Percentiles rank a stretch among this genome's conserved stretches.
Evolutionary conservation across 2,888 invertebrate species (phyloP).

Genomic region (Diogma glabrata): DNA sequence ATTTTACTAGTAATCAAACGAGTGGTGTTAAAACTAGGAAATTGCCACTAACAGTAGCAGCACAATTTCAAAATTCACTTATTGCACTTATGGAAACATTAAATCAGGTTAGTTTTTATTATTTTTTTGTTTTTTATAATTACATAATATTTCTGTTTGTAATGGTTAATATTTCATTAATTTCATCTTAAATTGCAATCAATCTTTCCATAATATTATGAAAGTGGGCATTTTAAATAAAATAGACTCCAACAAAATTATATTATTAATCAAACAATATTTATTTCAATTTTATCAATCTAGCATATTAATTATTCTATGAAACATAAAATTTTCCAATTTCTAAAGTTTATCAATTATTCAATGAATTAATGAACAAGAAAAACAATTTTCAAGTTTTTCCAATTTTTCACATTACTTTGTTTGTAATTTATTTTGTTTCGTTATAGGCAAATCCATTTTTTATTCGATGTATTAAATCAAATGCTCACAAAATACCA

Average conservation of each 20-base stretch:
- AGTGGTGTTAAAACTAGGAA: constrained; percentile 56
- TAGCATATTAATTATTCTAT: too few relatives aligned
- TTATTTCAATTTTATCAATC: too few relatives aligned
- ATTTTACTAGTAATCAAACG: constrained; percentile 24
- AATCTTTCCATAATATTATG: too few relatives aligned
- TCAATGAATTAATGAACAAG: too few relatives aligned
- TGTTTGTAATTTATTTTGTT: neutral
- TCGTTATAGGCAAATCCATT: constrained; percentile 40
- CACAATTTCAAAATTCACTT: constrained; percentile 89
- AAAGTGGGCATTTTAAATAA: too few relatives aligned
- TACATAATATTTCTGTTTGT: neutral
- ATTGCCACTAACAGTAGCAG: constrained; percentile 85
- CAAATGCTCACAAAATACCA: constrained; percentile 85
- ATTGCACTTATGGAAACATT: constrained; percentile 87
- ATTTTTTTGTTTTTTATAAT: neutral
- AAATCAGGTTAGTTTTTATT: constrained; percentile 44
- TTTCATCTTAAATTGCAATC: neutral
- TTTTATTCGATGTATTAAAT: constrained; percentile 80
- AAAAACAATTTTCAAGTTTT: too few relatives aligned
- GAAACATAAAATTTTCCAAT: too few relatives aligned
- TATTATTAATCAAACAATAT: too few relatives aligned
- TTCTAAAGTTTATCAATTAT: too few relatives aligned
- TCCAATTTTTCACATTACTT: too few relatives aligned
- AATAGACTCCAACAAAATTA: too few relatives aligned
- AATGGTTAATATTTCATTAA: neutral